A percentile compares a stretch with the other conserved stretches of the same genome.
These are phyloP conservation scores for Rhinophrynus dorsalis DNA, from an alignment of 2,797 vertebrate genomes.

Conservation along the genomic window DNA sequence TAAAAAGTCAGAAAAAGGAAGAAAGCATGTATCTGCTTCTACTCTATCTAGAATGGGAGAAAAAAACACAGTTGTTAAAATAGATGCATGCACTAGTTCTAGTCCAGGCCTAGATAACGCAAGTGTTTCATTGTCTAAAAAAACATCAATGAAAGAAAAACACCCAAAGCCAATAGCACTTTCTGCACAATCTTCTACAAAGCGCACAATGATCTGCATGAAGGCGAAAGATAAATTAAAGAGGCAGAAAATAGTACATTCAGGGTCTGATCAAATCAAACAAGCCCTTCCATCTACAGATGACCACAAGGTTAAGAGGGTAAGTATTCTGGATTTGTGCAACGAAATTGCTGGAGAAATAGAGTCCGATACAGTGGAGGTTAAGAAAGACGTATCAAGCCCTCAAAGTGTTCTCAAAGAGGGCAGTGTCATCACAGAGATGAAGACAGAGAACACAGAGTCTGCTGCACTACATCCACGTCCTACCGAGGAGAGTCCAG, in stretches of 20 bases:
- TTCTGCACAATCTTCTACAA: background rate
- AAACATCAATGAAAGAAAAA: background rate
- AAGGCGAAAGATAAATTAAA: conserved; percentile 66
- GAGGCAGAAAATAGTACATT: conserved; percentile 72
- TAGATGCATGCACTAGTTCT: conserved; percentile 38
- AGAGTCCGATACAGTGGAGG: conserved; percentile 90
- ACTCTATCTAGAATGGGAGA: no score
- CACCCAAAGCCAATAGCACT: background rate
- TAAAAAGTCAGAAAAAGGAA: no score
- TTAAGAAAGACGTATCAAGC: conserved; percentile 74
- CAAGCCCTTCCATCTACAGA: conserved; percentile 67
- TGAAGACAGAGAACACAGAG: conserved; percentile 57
- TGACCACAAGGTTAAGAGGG: conserved; percentile 75
- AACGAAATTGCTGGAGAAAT: conserved; percentile 98
- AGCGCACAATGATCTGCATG: conserved; percentile 47
- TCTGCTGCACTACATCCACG: conserved; percentile 44
- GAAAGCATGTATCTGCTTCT: no score
- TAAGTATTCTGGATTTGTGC: conserved; percentile 93
- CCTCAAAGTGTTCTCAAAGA: conserved; percentile 57
- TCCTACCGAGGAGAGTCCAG: conserved; percentile 60
- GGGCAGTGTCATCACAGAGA: conserved; percentile 48
- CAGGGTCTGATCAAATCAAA: conserved; percentile 74
- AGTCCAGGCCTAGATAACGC: conserved; percentile 32
- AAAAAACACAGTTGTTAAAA: conserved; percentile 41
- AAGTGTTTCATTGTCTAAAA: background rate